A percentile compares a stretch with the other conserved stretches of the same genome.
Conservation (phyloP, 1,140 invertebrate species). For the Planococcus citri region DNA sequence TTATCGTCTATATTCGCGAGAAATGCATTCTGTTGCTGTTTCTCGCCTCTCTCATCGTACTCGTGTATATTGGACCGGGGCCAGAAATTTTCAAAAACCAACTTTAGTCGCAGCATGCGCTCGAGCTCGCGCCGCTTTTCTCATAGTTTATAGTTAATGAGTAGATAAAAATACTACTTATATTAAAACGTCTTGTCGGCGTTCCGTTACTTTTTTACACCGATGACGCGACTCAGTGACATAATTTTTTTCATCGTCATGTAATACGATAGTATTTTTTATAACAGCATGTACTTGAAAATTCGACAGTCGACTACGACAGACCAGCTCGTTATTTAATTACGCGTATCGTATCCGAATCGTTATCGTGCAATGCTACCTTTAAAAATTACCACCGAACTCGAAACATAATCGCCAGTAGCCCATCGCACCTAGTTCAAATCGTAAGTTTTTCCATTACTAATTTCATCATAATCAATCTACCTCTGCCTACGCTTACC, state of each 20-base stretch:
- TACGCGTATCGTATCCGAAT: too few relatives aligned
- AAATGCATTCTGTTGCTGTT: neutral
- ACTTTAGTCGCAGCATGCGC: neutral
- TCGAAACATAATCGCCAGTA: too few relatives aligned
- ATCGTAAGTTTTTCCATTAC: too few relatives aligned
- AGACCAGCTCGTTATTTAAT: too few relatives aligned
- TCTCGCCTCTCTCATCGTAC: too few relatives aligned
- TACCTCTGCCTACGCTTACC: too few relatives aligned
- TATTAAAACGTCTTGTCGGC: constrained; percentile 17
- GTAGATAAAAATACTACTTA: constrained; percentile 16
- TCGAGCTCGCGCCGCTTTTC: neutral
- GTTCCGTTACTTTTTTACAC: constrained; percentile 9
- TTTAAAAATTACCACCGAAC: too few relatives aligned
- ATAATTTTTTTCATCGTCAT: constrained; percentile 16
- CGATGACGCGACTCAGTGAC: constrained; percentile 15
- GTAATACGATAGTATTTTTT: constrained; percentile 15
- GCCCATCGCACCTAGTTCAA: too few relatives aligned
- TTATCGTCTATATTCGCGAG: neutral
- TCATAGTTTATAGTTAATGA: constrained; percentile 10
- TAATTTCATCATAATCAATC: too few relatives aligned
- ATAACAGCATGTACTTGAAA: neutral
- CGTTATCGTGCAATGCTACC: too few relatives aligned
- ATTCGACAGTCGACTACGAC: neutral
- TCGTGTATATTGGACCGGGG: neutral
- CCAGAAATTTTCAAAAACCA: neutral